Evolutionary conservation across 2,113 vertebrate species (phyloP).

Genomic region (Origma solitaria): DNA sequence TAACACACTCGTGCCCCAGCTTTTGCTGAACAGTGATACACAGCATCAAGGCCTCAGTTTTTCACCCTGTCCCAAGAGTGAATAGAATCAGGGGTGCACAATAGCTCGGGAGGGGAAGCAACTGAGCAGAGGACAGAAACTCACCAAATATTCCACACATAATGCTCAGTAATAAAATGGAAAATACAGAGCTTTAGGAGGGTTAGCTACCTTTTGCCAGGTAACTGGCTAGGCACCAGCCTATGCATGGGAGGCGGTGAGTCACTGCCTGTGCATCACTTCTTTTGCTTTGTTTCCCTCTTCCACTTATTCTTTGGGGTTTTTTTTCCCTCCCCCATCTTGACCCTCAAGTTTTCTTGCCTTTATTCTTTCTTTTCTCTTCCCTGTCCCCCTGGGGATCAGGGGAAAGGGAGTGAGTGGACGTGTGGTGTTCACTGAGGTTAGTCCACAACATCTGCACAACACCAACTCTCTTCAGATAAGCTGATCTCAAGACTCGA

Average conservation of each 20-base stretch:
- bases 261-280: background rate
- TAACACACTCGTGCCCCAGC: background rate
- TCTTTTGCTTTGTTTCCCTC: background rate
- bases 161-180: background rate
- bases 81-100: fast-evolving
- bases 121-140: background rate
- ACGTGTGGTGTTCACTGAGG: background rate
- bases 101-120: background rate
- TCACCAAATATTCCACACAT: background rate
- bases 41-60: background rate
- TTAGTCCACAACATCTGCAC: fast-evolving
- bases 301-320: background rate
- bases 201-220: background rate
- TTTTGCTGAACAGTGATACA: background rate
- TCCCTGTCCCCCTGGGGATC: background rate
- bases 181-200: background rate
- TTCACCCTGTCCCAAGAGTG: background rate
- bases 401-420: background rate
- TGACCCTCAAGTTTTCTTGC: background rate
- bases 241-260: fast-evolving
- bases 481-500: background rate
- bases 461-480: background rate
- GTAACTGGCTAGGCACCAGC: background rate
- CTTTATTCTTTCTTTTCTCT: background rate
- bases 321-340: background rate